Evolutionary conservation across 2,888 invertebrate species (phyloP).

Genomic region (Lepidochitona cinerea): DNA sequence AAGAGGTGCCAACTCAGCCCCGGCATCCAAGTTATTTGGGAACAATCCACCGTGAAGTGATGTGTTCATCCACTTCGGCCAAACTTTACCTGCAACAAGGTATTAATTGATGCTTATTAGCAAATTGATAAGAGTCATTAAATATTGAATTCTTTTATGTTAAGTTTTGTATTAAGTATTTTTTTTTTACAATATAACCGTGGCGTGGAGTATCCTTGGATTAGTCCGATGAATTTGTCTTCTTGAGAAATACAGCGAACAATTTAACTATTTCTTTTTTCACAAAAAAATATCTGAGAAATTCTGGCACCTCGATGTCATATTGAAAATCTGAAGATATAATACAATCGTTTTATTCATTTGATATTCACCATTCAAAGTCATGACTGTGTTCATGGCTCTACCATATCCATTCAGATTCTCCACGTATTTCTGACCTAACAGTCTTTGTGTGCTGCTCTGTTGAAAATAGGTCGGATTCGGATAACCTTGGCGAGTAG

Average conservation of each 20-base stretch:
- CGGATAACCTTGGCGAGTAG: neutral
- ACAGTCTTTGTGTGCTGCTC: neutral
- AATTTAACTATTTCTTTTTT: too few relatives aligned
- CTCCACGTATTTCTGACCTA: neutral
- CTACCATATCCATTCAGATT: neutral
- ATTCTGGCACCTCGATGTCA: too few relatives aligned
- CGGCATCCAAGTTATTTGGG: slow-evolving; percentile 5
- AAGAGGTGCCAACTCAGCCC: neutral
- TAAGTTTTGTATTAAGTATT: too few relatives aligned
- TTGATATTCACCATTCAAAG: neutral
- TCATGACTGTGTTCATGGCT: neutral
- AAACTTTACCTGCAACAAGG: neutral
- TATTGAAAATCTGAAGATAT: too few relatives aligned
- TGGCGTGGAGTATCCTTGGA: too few relatives aligned
- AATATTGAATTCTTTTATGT: too few relatives aligned
- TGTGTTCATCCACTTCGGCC: slow-evolving; percentile 15
- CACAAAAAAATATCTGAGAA: too few relatives aligned
- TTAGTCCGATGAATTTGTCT: too few relatives aligned
- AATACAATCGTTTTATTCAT: too few relatives aligned
- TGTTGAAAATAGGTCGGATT: neutral
- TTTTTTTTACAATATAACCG: too few relatives aligned
- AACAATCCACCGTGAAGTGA: slow-evolving; percentile 11
- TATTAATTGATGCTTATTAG: too few relatives aligned
- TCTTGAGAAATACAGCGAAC: too few relatives aligned
- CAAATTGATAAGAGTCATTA: neutral